phyloP scores from a whole-genome alignment of 2,797 vertebrate species.

The Gambelia wislizenii region DNA sequence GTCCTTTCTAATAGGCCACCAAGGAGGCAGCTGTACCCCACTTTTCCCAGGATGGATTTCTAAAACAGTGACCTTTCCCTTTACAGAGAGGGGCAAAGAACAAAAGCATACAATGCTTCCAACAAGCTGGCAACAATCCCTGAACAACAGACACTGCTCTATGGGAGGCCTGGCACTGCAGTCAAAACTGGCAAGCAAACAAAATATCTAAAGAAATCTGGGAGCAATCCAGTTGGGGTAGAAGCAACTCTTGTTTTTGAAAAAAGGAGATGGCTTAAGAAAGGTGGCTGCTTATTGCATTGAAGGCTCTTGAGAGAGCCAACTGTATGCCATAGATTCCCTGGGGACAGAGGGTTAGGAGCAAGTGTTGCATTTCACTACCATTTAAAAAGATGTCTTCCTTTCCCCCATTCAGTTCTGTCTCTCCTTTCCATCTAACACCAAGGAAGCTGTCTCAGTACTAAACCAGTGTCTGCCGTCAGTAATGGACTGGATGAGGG shows the following conservation, averaged over 20 bases:
- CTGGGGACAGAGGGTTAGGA: neutral
- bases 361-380: no score
- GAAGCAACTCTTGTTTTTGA: neutral
- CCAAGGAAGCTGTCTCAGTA: no score
- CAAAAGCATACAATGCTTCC: neutral
- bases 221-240: neutral
- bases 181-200: neutral
- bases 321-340: neutral
- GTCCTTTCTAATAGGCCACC: fast-evolving
- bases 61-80: neutral
- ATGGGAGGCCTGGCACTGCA: neutral
- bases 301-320: neutral
- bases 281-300: neutral
- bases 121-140: neutral
- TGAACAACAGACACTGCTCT: neutral
- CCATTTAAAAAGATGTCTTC: neutral
- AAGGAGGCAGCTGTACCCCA: neutral
- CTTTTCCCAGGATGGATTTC: neutral
- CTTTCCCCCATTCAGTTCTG: no score
- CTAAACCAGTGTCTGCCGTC: no score
- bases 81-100: neutral
- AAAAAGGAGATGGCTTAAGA: neutral
- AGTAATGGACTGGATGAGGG: no score
- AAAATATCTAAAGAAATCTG: neutral
- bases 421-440: no score